phyloP scores from a whole-genome alignment of 2,888 invertebrate species.

The Amiota mariae region DNA sequence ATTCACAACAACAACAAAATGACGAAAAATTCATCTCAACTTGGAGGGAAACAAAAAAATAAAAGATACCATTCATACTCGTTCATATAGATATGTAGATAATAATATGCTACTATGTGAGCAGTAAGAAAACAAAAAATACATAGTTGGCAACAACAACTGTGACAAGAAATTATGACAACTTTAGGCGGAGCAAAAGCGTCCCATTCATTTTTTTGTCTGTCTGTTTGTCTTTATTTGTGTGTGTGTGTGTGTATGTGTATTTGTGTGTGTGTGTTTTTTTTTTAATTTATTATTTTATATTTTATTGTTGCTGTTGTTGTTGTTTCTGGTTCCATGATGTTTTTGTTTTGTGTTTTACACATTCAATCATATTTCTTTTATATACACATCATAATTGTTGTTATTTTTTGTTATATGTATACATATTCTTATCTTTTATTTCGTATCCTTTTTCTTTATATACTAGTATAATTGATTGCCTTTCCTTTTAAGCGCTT shows the following conservation, averaged over 20 bases:
- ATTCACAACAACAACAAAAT: constrained; percentile 51
- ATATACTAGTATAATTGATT: background rate
- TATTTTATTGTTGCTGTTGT: constrained; percentile 41
- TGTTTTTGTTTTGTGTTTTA: constrained; percentile 31
- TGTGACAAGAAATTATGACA: constrained; percentile 71
- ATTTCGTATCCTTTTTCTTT: background rate
- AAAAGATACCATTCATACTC: background rate
- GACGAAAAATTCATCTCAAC: constrained; percentile 13
- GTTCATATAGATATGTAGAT: background rate
- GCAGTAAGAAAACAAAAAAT: constrained; percentile 39
- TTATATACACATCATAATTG: background rate
- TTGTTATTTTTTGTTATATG: constrained; percentile 2
- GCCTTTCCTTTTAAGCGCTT: background rate
- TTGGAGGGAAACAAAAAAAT: constrained; percentile 11
- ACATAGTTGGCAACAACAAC: constrained; percentile 4
- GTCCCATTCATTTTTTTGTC: constrained; percentile 42
- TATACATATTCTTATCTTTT: constrained; percentile 5
- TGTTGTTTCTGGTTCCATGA: constrained; percentile 58
- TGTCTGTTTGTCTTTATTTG: constrained; percentile 32
- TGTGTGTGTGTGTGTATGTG: constrained; percentile 14
- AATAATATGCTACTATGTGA: background rate
- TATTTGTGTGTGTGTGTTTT: constrained; percentile 8
- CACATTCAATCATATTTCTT: constrained; percentile 33
- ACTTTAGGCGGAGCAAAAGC: constrained; percentile 73
- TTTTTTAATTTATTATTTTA: background rate